Base-by-base conservation (phyloP, 2,113 vertebrate species). In the Ammodytes dubius region DNA sequence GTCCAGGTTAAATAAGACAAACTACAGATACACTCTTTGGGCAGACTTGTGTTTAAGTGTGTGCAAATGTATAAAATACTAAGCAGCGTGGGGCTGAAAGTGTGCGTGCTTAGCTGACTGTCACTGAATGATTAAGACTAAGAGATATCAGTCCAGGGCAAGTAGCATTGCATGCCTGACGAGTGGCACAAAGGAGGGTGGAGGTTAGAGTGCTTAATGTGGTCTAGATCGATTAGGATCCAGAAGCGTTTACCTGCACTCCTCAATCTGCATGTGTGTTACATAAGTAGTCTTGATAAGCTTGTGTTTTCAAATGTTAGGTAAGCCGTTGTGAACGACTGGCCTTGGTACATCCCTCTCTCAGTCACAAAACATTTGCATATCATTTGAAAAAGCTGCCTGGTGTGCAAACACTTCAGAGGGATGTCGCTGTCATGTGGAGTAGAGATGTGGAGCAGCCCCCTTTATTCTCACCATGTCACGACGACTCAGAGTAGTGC, bases 101-200 rank as follows among this genome's bases (percentile, higher is more conserved):
- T 47, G 61, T 74, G 75, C n/a, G 45, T 63, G 73, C 81, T 79
- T 74, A 88, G 89, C 84, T 59, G 78, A 63, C 88, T 83, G 88
- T 90, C 81, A 73, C 81, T 76, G 82, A 68, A 75, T 89, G 88
- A 89, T 87, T 91, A 90, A 83, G 74, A 75, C 85, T 79, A 84
- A 84, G 82, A 87, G 80, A 82, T 82, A 87, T 77, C 27, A 81
- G 74, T 67, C 82, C 72, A 64, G 79, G 46, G 74, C 77, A 66
- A 57, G 73, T 75, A 52, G 81, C 58, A 59, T 27, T 83, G 77
- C 85, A 86, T 87, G 82, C 77, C 84, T 85, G 75, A 84, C 86
- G 81, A 70, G 65, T 8, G 59, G 63, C 80, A 75, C 63, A 39
- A 42, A 84, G 81, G 77, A 70, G 70, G 83, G 74, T 53, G 67